Base-by-base conservation (phyloP, 2,113 vertebrate genomes). In the Cygnus buccinator region DNA sequence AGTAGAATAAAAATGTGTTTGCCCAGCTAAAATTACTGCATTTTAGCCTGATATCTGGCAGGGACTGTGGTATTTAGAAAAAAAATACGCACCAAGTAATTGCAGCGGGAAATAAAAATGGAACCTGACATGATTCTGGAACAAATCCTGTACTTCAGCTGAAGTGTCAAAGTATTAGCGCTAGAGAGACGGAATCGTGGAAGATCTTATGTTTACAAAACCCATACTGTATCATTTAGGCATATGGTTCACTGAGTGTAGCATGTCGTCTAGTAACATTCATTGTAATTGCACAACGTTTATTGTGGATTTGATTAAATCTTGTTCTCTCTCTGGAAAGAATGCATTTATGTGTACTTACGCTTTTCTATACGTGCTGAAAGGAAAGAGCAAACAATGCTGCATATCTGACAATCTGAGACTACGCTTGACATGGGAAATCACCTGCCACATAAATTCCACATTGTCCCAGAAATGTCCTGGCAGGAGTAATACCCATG, bases 271-370 rank as follows among this genome's bases (percentile, higher is more conserved):
- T 46, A 48, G 86, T 44, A 57, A 52, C 87, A 91, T 90, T 94
- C 67, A 82, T 39, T 58, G 78, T n/a, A 72, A 71, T 84, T 89
- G 66, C 81, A 87, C 74, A 94, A 82, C 75, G 31, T 94, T 83
- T 77, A 83, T 20, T 66, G 62, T 73, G 80, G 18, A n/a, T 72
- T 57, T 75, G 44, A 87, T 61, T 94, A 79, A 76, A 93, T 89
- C 94, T 94, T 71, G 54, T 67, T 85, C 71, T 68, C 46, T 15
- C 52, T 55, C 61, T 89, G 93, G 81, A 79, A 92, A 15, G 95
- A 94, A 89, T 28, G 72, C 83, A 63, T 84, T 66, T 87, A n/a
- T 0, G 4, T 46, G 76, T 61, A 21, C 13, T 46, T 41, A 12
- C 0, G 25, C 57, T 79, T 61, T 78, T 29, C 55, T 59, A 4